A percentile compares a stretch with the other conserved stretches of the same genome.
phyloP scores from a whole-genome alignment of 2,113 vertebrate species.

The Hystrix cristata region DNA sequence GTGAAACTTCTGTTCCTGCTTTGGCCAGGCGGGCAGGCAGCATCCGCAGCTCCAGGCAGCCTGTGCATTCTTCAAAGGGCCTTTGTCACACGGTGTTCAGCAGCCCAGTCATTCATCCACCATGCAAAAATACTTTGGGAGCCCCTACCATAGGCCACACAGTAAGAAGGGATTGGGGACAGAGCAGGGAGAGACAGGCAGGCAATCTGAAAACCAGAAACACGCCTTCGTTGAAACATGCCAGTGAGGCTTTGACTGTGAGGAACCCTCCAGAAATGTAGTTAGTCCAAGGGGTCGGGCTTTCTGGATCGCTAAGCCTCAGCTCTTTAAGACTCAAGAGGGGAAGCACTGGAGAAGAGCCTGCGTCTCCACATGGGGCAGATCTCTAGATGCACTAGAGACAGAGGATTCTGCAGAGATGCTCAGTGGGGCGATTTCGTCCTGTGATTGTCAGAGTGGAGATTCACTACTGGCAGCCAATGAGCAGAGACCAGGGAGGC shows the following conservation, averaged over 20 bases:
- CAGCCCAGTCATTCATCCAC: fast-evolving
- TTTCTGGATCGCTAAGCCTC: background rate
- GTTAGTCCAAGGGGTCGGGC: background rate
- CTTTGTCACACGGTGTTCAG: background rate
- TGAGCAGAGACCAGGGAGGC: background rate
- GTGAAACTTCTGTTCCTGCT: too few relatives aligned
- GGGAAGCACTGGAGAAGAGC: background rate
- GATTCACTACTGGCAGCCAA: background rate
- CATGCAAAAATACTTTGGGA: background rate
- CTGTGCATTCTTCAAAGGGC: background rate
- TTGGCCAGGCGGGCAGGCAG: background rate
- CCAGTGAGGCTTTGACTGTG: background rate
- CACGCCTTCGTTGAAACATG: background rate
- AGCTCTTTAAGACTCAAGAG: background rate
- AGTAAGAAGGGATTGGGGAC: background rate
- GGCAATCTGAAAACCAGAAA: background rate
- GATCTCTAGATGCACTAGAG: background rate
- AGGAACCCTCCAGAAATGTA: background rate
- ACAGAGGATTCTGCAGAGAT: background rate
- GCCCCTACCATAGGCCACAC: fast-evolving
- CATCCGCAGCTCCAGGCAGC: fast-evolving
- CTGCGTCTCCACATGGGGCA: too few relatives aligned
- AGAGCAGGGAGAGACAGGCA: background rate
- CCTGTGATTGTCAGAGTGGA: background rate
- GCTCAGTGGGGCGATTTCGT: background rate